Evolutionary conservation across 2,888 invertebrate genomes (phyloP).

Genomic region (Bembecia ichneumoniformis): DNA sequence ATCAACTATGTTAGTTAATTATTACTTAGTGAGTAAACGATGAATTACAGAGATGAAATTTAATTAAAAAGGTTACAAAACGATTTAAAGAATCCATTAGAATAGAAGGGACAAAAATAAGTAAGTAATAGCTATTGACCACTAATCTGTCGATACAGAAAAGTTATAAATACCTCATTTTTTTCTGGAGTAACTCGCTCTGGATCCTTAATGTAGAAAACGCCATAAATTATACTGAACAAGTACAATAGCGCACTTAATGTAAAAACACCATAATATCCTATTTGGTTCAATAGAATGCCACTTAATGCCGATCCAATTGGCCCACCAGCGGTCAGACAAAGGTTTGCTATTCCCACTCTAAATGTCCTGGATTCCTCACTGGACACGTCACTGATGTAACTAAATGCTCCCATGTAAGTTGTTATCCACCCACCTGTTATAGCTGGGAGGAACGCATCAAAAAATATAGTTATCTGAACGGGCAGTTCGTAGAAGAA

Average conservation of each 20-base stretch:
- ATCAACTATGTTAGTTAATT: neutral
- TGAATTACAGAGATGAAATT: no score
- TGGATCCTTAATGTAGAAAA: conserved; percentile 49
- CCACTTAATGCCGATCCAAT: conserved; percentile 58
- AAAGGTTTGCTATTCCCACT: conserved; percentile 69
- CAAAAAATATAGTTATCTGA: conserved; percentile 62
- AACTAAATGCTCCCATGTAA: conserved; percentile 73
- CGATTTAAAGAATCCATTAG: no score
- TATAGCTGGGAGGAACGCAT: conserved; percentile 65
- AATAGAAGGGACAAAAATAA: no score
- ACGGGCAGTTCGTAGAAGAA: conserved; percentile 69
- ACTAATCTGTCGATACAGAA: no score
- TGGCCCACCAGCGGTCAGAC: conserved; percentile 51
- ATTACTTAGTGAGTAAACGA: no score
- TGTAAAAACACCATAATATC: conserved; percentile 67
- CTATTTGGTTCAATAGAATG: conserved; percentile 44
- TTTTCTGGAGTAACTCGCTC: conserved; percentile 26
- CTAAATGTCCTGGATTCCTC: conserved; percentile 71
- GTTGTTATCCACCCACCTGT: conserved; percentile 71
- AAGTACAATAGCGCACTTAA: conserved; percentile 49
- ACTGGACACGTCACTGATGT: conserved; percentile 72
- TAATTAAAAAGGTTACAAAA: no score
- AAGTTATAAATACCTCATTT: conserved; percentile 19
- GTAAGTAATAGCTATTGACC: no score
- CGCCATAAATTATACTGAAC: conserved; percentile 55